Evolutionary conservation across 1,140 invertebrate species (phyloP), one percentile per base, ranked within the genome.

Genomic region (Scaptomyza montana): DNA sequence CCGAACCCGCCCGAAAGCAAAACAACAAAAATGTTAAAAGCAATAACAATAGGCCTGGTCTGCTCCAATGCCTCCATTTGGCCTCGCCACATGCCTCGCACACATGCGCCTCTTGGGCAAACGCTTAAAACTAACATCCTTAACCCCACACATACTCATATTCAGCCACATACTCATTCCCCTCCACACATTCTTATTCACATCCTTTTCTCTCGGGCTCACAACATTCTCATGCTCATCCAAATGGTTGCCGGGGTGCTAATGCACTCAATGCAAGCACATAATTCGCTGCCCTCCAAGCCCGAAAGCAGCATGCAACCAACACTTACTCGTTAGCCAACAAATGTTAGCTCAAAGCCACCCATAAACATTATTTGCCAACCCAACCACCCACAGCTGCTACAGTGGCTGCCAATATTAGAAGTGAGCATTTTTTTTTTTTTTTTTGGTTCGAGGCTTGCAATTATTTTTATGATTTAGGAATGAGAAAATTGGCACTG

Each of bases 251-350:
- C 57, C 61, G 74, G 81, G 82, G 82, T 87, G 84, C 82, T 87
- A 87, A 87, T 87, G 82, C 84, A 87, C 82, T 87, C 82, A 73
- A 59, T 77, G 72, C 75, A 87, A 87, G 82, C 82, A 87, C 84
- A 87, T 87, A 87, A 87, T 87, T 87, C 76, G 82, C 78, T 86
- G 81, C 78, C 78, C 71, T 81, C 78, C 61, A 86, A 36, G 80
- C 76, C 67, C 65, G 67, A 86, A 60, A 77, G 70, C 69, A 65
- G 70, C 69, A 72, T 64, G 78, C 81, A 65, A 3, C 3, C 28
- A 30, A 33, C 30, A 33, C 30, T 33, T 7, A 6, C 1, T 78
- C 60, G 56, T 72, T 64, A 76, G 71, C 74, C 78, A 72, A 55
- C 73, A 80, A 64, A 59, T 45, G 57, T 46, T 67, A 72, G 46